phyloP scores from a whole-genome alignment of 2,797 vertebrate genomes.

The Megalops cyprinoides region DNA sequence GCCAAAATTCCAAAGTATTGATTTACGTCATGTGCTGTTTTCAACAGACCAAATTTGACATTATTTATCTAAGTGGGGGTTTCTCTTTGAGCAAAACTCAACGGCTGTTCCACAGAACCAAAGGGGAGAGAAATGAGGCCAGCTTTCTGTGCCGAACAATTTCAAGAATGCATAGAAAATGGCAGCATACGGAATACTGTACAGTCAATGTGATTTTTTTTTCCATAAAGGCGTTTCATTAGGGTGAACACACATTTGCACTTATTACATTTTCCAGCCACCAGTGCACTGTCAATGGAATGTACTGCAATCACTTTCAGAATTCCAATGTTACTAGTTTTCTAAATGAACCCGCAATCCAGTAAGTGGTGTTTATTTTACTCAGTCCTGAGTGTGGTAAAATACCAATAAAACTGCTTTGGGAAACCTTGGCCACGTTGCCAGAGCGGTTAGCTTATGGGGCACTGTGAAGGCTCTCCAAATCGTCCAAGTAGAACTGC shows the following conservation, averaged over 20 bases:
- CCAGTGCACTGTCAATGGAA: constrained; percentile 12
- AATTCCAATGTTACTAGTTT: constrained; percentile 15
- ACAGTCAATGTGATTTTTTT: background rate
- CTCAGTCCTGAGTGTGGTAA: constrained; percentile 11
- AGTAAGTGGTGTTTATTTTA: constrained; percentile 26
- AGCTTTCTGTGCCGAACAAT: background rate
- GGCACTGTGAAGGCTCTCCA: constrained; percentile 15
- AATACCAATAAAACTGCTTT: constrained; percentile 21
- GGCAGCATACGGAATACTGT: constrained; percentile 30
- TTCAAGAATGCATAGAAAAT: constrained; percentile 24
- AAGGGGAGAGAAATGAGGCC: background rate
- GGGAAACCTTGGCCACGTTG: background rate
- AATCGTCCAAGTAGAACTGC: background rate
- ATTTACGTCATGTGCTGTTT: constrained; percentile 23
- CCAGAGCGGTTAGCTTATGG: background rate
- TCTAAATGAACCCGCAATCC: constrained; percentile 15
- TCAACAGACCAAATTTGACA: background rate
- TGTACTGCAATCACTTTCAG: constrained; percentile 16
- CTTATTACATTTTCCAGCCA: constrained; percentile 29
- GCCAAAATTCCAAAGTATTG: constrained; percentile 20
- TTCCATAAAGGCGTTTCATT: background rate
- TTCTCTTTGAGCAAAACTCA: constrained; percentile 20
- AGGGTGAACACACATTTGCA: constrained; percentile 25
- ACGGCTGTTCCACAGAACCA: background rate
- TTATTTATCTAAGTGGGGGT: constrained; percentile 19